Conservation (phyloP, 2,888 invertebrate species). For the Trachelus iudaicus region DNA sequence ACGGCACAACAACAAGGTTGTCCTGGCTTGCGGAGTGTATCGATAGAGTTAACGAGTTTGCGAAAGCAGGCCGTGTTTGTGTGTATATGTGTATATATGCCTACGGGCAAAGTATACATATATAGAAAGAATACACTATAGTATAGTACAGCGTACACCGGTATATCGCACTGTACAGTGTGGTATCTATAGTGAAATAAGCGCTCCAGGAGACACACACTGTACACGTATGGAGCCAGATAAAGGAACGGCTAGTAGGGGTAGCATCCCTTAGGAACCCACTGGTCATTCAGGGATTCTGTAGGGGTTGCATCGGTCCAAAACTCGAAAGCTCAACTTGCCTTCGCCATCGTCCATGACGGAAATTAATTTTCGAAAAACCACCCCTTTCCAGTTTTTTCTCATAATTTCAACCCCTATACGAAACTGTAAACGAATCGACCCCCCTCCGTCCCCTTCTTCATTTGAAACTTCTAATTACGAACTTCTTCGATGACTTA, state of each 20-base stretch:
- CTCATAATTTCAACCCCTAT: neutral
- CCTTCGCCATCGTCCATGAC: neutral
- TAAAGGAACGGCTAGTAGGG: no score
- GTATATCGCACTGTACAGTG: no score
- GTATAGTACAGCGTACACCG: no score
- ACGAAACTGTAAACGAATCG: neutral
- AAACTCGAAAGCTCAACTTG: neutral
- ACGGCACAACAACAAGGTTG: slow-evolving; percentile 2
- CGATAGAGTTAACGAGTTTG: slow-evolving; percentile 14
- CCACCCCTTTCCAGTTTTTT: neutral
- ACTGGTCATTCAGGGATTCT: no score
- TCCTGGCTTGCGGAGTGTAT: slow-evolving; percentile 34
- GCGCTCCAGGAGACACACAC: no score
- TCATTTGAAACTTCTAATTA: slow-evolving; percentile 27
- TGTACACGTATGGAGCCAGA: no score
- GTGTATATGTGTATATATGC: no score
- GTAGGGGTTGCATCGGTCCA: neutral
- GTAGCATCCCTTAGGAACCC: no score
- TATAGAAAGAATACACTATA: no score
- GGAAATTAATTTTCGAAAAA: neutral
- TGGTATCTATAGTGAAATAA: no score
- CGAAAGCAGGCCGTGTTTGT: neutral
- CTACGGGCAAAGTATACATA: no score
- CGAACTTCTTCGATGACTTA: slow-evolving; percentile 30
- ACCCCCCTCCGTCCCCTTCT: neutral